phyloP scores from a whole-genome alignment of 1,140 invertebrate genomes.

The Neodiprion virginianus region DNA sequence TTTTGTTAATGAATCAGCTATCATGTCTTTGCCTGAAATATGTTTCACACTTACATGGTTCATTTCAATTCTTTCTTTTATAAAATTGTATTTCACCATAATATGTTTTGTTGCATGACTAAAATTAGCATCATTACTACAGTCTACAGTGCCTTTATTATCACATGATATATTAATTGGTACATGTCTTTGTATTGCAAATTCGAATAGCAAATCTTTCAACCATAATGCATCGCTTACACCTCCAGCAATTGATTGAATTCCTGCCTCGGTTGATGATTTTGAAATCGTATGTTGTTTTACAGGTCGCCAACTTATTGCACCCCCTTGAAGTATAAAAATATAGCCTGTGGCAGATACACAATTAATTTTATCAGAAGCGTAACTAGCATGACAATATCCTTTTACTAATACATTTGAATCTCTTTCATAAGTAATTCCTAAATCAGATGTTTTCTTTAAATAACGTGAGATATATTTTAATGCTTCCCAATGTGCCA shows the following conservation, averaged over 20 bases:
- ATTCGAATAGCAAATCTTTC: too few species aligned
- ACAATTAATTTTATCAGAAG: conserved; percentile 32
- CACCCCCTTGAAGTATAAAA: conserved; percentile 30
- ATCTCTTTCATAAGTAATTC: conserved; percentile 21
- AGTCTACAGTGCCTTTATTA: not conserved
- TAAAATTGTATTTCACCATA: not conserved
- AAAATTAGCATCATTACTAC: not conserved
- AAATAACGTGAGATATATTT: conserved; percentile 45
- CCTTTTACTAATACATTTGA: not conserved
- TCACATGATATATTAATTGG: not conserved
- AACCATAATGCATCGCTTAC: too few species aligned
- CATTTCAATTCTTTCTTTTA: not conserved
- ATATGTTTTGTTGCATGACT: not conserved
- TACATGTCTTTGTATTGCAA: conserved; percentile 19
- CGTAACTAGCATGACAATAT: conserved; percentile 41
- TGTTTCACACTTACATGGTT: not conserved
- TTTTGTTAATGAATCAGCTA: not conserved
- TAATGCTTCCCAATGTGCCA: conserved; percentile 36
- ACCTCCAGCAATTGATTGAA: too few species aligned
- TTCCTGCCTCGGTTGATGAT: too few species aligned
- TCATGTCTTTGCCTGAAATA: not conserved
- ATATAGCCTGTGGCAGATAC: conserved; percentile 38
- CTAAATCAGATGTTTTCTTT: conserved; percentile 26
- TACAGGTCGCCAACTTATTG: conserved; percentile 42
- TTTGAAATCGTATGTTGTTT: conserved; percentile 40